Percentiles rank a stretch among this genome's conserved stretches.
These are phyloP conservation scores for Clunio marinus DNA, from an alignment of 2,888 invertebrate genomes.

Conservation along the genomic window DNA sequence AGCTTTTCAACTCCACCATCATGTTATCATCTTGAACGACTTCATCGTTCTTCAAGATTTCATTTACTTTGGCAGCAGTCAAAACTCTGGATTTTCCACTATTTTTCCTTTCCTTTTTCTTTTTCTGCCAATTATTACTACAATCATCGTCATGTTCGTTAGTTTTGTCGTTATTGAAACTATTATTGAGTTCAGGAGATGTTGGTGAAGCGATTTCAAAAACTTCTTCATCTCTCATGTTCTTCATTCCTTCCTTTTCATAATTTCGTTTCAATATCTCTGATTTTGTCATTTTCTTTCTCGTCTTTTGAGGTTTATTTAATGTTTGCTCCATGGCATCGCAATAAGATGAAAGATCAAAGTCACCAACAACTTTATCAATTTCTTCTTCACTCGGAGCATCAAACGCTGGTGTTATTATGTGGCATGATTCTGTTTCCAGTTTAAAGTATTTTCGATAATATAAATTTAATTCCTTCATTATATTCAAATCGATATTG, in stretches of 20 bases:
- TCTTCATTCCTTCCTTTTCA: conserved; percentile 48
- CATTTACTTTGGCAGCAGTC: conserved; percentile 44
- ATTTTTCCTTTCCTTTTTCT: conserved; percentile 50
- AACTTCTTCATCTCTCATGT: conserved; percentile 45
- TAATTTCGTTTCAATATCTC: conserved; percentile 46
- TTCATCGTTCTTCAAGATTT: conserved; percentile 53
- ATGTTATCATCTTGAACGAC: conserved; percentile 52
- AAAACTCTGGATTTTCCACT: conserved; percentile 48
- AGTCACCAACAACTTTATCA: conserved; percentile 47
- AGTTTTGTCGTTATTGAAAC: conserved; percentile 36
- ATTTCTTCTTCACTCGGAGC: conserved; percentile 59
- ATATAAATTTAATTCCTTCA: conserved; percentile 63
- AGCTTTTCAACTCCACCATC: conserved; percentile 48
- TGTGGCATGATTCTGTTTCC: conserved; percentile 58
- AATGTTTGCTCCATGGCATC: conserved; percentile 37
- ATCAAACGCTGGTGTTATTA: conserved; percentile 65
- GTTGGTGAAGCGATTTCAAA: conserved; percentile 3
- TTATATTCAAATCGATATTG: conserved; percentile 57
- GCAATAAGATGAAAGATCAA: background rate
- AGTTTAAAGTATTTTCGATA: conserved; percentile 58
- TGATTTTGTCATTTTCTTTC: conserved; percentile 41
- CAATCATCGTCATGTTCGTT: conserved; percentile 40
- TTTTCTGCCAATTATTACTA: conserved; percentile 44
- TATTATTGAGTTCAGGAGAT: background rate
- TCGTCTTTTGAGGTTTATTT: conserved; percentile 28